Conservation (phyloP, 2,888 invertebrate genomes). For the Isotomurus palustris region DNA sequence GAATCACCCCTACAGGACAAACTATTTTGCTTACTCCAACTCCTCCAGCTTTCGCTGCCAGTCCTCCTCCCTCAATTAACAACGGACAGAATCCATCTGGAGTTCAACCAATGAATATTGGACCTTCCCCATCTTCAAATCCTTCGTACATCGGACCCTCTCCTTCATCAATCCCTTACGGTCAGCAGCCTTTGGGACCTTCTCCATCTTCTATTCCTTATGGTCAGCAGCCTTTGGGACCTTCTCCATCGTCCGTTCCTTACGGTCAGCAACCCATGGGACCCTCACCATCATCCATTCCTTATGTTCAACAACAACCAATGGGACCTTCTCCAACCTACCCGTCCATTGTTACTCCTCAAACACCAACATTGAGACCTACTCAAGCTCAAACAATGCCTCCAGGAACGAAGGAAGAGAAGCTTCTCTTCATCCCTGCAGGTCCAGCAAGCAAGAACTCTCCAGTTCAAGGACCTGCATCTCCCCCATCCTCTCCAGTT, state of each 20-base stretch:
- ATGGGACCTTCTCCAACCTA: background rate
- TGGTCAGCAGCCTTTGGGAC: background rate
- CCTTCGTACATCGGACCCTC: background rate
- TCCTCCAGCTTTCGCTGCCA: background rate
- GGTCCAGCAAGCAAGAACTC: constrained; percentile 1
- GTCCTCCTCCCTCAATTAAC: background rate
- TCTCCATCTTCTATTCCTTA: background rate
- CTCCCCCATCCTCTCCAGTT: background rate
- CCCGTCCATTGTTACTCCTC: background rate
- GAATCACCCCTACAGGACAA: constrained; percentile 32
- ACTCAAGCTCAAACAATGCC: background rate
- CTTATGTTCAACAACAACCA: background rate
- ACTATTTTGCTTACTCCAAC: constrained; percentile 20
- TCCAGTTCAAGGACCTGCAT: background rate
- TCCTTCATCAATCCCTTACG: constrained; percentile 3
- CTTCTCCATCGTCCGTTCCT: background rate
- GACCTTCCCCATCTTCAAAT: constrained; percentile 1
- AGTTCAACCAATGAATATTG: background rate
- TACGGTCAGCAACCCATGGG: background rate
- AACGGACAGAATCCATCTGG: background rate
- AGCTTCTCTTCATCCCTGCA: constrained; percentile 23
- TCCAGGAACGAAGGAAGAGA: constrained; percentile 17
- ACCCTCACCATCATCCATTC: background rate
- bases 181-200: no score
- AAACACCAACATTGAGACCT: background rate